Evolutionary conservation across 2,888 invertebrate species (phyloP).

Genomic region (Crocallis elinguaria): DNA sequence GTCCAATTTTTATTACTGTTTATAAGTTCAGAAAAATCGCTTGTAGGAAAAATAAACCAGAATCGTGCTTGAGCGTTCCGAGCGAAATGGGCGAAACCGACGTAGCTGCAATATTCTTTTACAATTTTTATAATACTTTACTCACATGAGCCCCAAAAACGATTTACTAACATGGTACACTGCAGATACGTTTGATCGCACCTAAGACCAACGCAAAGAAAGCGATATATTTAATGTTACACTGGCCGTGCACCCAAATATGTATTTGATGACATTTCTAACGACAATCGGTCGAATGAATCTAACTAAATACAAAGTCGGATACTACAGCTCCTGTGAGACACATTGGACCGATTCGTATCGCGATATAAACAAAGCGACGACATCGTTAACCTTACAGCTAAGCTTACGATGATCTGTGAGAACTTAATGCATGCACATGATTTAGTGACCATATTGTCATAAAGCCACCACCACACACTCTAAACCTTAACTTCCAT

Average conservation of each 20-base stretch:
- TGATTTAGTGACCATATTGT: conserved; percentile 74
- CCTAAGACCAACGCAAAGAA: conserved; percentile 33
- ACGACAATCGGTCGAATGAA: conserved; percentile 53
- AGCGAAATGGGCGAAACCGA: conserved; percentile 2
- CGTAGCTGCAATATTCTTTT: conserved; percentile 2
- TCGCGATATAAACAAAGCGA: conserved; percentile 65
- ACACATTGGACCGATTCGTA: conserved; percentile 50
- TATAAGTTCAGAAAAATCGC: neutral
- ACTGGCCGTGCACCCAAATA: conserved; percentile 73
- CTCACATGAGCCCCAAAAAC: neutral
- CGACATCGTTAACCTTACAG: conserved; percentile 65
- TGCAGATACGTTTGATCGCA: conserved; percentile 23
- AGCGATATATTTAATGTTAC: conserved; percentile 57
- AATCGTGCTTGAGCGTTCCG: conserved; percentile 6
- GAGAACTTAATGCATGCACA: conserved; percentile 82
- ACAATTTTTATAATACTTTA: neutral
- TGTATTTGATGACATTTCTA: conserved; percentile 38
- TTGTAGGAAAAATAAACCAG: neutral
- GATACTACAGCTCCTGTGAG: conserved; percentile 10
- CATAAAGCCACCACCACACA: conserved; percentile 84
- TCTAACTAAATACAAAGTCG: conserved; percentile 26
- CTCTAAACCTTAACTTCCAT: conserved; percentile 83
- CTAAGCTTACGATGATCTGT: conserved; percentile 76
- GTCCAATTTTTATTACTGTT: no score
- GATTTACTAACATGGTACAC: neutral